These are phyloP conservation scores for Ficedula albicollis DNA, from an alignment of 2,797 vertebrate genomes.

Conservation along the genomic window DNA sequence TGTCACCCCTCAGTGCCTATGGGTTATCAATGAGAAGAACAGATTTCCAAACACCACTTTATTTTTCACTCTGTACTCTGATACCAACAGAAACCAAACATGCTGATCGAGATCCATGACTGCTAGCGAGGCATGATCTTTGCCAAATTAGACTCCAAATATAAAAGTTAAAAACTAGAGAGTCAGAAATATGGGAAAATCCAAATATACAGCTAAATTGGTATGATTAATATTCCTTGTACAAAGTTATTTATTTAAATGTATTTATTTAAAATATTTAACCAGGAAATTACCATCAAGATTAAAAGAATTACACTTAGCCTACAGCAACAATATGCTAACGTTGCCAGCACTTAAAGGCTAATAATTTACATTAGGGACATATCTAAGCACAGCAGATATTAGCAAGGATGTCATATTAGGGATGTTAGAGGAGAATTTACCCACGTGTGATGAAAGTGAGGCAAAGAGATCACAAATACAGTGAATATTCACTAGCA, in stretches of 20 bases:
- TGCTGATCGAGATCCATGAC: not conserved
- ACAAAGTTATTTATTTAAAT: conserved; percentile 41
- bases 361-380: conserved; percentile 8
- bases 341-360: conserved; percentile 26
- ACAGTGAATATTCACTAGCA: no score
- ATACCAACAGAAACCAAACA: not conserved
- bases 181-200: not conserved
- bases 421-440: not conserved
- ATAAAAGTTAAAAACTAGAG: not conserved
- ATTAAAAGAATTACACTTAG: conserved; percentile 33
- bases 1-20: not conserved
- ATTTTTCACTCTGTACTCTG: not conserved
- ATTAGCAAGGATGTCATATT: not conserved
- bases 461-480: not conserved
- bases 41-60: not conserved
- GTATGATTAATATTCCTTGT: not conserved
- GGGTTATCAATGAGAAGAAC: not conserved
- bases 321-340: conserved; percentile 22
- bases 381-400: not conserved
- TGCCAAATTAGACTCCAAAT: not conserved
- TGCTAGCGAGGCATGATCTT: not conserved
- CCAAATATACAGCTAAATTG: not conserved
- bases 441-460: not conserved
- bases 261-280: conserved; percentile 58
- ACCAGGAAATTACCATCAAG: conserved; percentile 39